Conservation (phyloP, 2,797 vertebrate species). For the Periparus ater region DNA sequence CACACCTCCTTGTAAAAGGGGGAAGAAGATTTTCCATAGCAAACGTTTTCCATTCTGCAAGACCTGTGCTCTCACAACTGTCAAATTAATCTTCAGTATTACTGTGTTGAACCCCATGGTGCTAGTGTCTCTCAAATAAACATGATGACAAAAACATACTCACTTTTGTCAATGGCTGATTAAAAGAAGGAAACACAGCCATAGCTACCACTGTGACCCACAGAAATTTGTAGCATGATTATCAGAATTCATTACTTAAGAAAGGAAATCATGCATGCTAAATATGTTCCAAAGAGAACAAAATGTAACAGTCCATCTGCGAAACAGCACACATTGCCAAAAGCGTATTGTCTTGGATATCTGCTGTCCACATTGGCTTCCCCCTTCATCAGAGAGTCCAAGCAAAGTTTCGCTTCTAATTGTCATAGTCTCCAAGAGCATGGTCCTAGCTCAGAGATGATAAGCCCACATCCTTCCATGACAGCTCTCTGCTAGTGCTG, state of each 20-base stretch:
- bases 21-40: background rate
- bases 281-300: conserved; percentile 69
- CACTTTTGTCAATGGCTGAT: background rate
- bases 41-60: background rate
- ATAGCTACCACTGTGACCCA: conserved; percentile 23
- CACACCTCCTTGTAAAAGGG: background rate
- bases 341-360: conserved; percentile 61
- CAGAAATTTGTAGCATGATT: conserved; percentile 34
- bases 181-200: conserved; percentile 3
- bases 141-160: background rate
- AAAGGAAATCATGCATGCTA: conserved; percentile 63
- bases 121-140: background rate
- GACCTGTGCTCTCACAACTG: background rate
- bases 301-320: conserved; percentile 64
- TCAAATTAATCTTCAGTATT: background rate
- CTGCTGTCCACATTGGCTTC: conserved; percentile 63
- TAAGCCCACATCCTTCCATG: background rate
- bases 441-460: conserved; percentile 9
- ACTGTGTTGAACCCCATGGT: background rate
- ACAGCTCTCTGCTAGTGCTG: background rate
- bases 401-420: conserved; percentile 46
- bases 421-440: background rate
- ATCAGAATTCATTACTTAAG: conserved; percentile 64
- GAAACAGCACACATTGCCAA: conserved; percentile 34
- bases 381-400: conserved; percentile 31